Percentiles rank a stretch among this genome's conserved stretches.
phyloP scores from a whole-genome alignment of 1,140 invertebrate genomes.

The Asbolus verrucosus region DNA sequence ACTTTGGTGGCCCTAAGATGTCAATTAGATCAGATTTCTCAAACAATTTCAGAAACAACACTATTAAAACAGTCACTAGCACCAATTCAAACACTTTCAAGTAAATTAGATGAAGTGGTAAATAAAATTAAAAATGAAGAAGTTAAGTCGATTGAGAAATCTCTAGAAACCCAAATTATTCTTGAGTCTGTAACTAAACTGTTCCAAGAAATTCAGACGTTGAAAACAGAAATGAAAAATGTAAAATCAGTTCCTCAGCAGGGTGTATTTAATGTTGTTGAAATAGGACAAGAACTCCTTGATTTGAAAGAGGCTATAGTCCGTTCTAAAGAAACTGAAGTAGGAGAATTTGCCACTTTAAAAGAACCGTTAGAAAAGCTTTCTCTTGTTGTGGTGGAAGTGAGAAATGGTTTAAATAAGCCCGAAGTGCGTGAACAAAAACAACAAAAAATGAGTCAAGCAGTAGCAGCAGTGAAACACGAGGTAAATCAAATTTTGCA shows the following conservation, averaged over 20 bases:
- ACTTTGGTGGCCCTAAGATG: conserved; percentile 13
- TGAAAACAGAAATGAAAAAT: not conserved
- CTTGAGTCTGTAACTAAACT: not conserved
- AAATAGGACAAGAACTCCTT: conserved; percentile 18
- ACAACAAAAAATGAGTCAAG: conserved; percentile 42
- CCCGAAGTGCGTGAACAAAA: conserved; percentile 43
- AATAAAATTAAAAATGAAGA: not conserved
- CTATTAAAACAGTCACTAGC: not conserved
- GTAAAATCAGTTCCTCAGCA: conserved; percentile 6
- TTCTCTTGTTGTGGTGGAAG: conserved; percentile 1
- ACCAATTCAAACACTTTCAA: conserved; percentile 11
- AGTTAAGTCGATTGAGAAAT: conserved; percentile 4
- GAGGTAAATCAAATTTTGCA: not conserved
- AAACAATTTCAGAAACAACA: not conserved
- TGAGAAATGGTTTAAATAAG: conserved; percentile 15
- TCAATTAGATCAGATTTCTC: not conserved
- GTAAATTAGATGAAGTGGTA: not conserved
- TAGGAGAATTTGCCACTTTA: not conserved
- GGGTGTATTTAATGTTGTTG: not conserved
- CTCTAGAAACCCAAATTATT: conserved; percentile 2
- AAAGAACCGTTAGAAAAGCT: conserved; percentile 22
- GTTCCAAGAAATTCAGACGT: not conserved
- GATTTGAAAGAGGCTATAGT: not conserved
- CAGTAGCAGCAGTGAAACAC: conserved; percentile 24
- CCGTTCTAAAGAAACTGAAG: conserved; percentile 6